A percentile compares a stretch with the other conserved stretches of the same genome.
Conservation (phyloP, 1,140 invertebrate species). For the Palaemon carinicauda region DNA sequence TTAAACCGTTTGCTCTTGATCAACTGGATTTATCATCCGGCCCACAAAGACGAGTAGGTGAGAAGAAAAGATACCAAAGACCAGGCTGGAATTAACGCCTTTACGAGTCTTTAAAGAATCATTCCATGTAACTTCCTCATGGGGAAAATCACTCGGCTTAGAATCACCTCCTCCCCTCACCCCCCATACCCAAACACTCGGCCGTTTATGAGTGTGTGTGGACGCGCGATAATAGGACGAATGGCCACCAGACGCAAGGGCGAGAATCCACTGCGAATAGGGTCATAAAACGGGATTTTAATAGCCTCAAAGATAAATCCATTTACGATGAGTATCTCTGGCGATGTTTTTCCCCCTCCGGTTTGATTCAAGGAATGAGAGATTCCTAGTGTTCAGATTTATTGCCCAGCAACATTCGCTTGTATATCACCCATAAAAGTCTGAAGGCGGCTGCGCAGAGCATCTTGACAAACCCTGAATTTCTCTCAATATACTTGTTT, state of each 20-base stretch:
- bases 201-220: not conserved
- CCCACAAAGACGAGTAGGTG: too few species aligned
- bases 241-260: not conserved
- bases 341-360: slow-evolving; percentile 12
- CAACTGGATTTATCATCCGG: too few species aligned
- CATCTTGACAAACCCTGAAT: too few species aligned
- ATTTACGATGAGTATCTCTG: slow-evolving; percentile 26
- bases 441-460: too few species aligned
- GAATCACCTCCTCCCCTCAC: slow-evolving; percentile 20
- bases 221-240: not conserved
- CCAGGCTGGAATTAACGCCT: not conserved
- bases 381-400: not conserved
- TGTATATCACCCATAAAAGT: too few species aligned
- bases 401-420: too few species aligned
- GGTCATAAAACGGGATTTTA: slow-evolving; percentile 26
- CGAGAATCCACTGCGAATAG: not conserved
- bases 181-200: too few species aligned
- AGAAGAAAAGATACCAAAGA: too few species aligned
- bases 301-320: slow-evolving; percentile 39
- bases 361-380: not conserved
- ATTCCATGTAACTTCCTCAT: slow-evolving; percentile 17
- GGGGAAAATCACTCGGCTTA: slow-evolving; percentile 32
- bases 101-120: not conserved
- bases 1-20: too few species aligned
- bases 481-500: too few species aligned